These are phyloP conservation scores for Heptranchias perlo DNA, from an alignment of 2,113 vertebrate species.

Conservation along the genomic window DNA sequence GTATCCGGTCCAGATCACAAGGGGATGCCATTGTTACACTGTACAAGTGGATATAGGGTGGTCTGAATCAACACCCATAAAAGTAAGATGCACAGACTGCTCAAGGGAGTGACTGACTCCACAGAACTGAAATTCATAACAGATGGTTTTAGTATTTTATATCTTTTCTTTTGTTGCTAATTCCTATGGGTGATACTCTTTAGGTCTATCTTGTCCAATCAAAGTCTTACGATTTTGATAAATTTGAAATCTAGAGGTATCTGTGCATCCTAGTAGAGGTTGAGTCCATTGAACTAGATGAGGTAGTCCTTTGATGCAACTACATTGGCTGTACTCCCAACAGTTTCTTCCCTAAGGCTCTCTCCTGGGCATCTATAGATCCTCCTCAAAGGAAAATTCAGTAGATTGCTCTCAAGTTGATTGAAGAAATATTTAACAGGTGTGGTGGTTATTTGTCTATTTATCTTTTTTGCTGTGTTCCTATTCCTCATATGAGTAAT, in stretches of 20 bases:
- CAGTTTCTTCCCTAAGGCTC: neutral
- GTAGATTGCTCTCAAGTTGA: neutral
- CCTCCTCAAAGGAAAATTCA: neutral
- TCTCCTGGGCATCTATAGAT: neutral
- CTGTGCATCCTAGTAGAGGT: neutral
- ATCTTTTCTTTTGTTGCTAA: neutral
- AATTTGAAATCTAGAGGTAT: neutral
- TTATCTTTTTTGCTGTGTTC: no score
- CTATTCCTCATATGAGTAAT: no score
- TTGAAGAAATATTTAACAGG: neutral
- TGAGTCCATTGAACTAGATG: neutral
- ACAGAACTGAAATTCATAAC: neutral
- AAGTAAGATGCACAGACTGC: no score
- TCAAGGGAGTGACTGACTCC: neutral
- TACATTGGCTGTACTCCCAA: neutral
- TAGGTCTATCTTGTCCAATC: neutral
- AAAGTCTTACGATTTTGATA: neutral
- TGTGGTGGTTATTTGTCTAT: neutral
- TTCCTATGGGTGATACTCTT: neutral
- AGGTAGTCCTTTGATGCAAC: neutral
- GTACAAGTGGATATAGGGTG: neutral
- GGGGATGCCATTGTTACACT: neutral
- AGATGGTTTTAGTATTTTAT: slow-evolving; percentile 13
- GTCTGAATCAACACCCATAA: no score
- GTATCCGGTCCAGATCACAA: no score